Percentiles rank a stretch among this genome's conserved stretches.
Conservation (phyloP, 2,113 vertebrate species). For the Phyllostomus discolor region DNA sequence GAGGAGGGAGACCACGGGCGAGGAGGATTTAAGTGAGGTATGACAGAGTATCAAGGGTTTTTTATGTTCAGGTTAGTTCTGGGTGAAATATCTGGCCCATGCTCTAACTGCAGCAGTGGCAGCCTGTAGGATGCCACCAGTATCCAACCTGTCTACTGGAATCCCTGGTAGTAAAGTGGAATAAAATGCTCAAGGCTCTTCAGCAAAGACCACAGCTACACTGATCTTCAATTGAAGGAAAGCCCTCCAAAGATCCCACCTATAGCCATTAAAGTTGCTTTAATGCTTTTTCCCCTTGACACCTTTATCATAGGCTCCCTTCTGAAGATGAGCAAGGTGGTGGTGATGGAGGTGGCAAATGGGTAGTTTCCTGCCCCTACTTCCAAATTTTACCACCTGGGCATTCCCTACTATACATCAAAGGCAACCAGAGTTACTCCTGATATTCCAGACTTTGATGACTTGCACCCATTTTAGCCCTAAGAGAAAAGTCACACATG, state of each 20-base stretch:
- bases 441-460: background rate
- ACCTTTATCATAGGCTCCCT: background rate
- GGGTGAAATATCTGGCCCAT: background rate
- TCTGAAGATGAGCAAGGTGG: background rate
- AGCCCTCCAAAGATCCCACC: slow-evolving; percentile 92
- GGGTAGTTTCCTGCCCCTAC: background rate
- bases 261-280: slow-evolving; percentile 52
- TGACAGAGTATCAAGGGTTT: background rate
- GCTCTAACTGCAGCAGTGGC: slow-evolving; percentile 48
- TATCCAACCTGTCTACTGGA: slow-evolving; percentile 80
- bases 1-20: background rate
- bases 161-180: slow-evolving; percentile 84
- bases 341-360: background rate
- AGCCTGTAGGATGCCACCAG: slow-evolving; percentile 82
- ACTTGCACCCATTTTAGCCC: background rate
- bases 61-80: background rate
- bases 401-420: background rate
- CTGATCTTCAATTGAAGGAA: slow-evolving; percentile 93
- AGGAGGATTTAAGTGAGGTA: background rate
- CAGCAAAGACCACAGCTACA: slow-evolving; percentile 90
- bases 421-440: background rate
- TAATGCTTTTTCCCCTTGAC: background rate
- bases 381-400: background rate
- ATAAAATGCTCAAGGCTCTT: slow-evolving; percentile 91
- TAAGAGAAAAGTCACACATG: background rate